Conservation (phyloP, 1,140 invertebrate genomes). For the Caenorhabditis tropicalis region DNA sequence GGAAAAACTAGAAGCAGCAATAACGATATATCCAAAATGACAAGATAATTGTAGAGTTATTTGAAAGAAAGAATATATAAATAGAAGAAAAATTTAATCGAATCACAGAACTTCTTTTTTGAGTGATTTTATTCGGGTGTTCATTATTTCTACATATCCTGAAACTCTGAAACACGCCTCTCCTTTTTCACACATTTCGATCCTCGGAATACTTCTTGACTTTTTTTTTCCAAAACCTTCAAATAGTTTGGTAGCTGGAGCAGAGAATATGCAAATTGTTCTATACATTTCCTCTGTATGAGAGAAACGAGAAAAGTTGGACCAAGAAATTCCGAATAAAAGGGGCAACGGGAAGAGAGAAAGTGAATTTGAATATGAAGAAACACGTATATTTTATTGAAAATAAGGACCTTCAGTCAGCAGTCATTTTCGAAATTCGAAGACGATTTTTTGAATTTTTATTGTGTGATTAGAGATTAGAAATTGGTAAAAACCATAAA, state of each 20-base stretch:
- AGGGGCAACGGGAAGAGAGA: background rate
- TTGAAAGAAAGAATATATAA: background rate
- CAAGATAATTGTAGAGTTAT: slow-evolving; percentile 32
- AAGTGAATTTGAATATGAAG: slow-evolving; percentile 15
- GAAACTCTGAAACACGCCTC: too few relatives aligned
- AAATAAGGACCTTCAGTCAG: background rate
- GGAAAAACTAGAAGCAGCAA: background rate
- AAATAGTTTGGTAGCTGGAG: background rate
- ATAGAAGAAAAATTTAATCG: background rate
- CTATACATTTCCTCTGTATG: slow-evolving; percentile 27
- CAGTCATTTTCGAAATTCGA: too few relatives aligned
- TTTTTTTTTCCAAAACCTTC: background rate
- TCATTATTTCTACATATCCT: too few relatives aligned
- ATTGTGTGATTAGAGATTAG: too few relatives aligned
- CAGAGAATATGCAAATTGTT: slow-evolving; percentile 24
- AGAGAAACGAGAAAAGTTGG: background rate
- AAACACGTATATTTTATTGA: background rate
- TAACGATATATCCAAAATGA: slow-evolving; percentile 25
- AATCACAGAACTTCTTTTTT: background rate
- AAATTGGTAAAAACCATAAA: too few relatives aligned
- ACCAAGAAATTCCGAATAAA: background rate
- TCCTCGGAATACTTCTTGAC: too few relatives aligned
- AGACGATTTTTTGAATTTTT: too few relatives aligned
- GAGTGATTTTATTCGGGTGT: background rate
- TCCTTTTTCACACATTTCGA: too few relatives aligned